Evolutionary conservation across 2,113 vertebrate species (phyloP).

Genomic region (Dicentrarchus labrax): DNA sequence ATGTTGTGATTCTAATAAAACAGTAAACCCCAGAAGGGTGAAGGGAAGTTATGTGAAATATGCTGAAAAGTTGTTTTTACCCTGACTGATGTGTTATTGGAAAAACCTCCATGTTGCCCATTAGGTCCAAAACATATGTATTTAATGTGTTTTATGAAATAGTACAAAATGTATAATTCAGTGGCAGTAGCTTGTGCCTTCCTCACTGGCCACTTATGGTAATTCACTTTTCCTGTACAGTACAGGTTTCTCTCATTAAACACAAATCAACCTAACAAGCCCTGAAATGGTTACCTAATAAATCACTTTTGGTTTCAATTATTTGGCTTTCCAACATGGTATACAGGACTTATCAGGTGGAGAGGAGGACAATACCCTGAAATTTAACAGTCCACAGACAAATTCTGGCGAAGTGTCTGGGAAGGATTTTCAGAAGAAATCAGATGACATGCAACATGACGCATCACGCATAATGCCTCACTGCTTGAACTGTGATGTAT

Average conservation of each 20-base stretch:
- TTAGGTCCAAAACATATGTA: conserved; percentile 21
- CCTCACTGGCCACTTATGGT: conserved; percentile 20
- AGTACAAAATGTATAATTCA: conserved; percentile 3
- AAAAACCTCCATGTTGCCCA: conserved; percentile 8
- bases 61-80: conserved; percentile 41
- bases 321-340: conserved; percentile 25
- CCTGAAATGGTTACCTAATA: conserved; percentile 13
- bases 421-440: conserved; percentile 42
- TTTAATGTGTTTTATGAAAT: not conserved
- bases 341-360: not conserved
- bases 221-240: conserved; percentile 11
- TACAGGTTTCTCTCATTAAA: conserved; percentile 26
- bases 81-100: conserved; percentile 25
- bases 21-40: conserved; percentile 10
- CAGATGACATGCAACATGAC: conserved; percentile 58
- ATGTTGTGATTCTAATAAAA: conserved; percentile 58
- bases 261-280: conserved; percentile 8
- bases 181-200: not conserved
- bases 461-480: conserved; percentile 45
- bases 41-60: conserved; percentile 42
- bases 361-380: conserved; percentile 9
- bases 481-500: conserved; percentile 56
- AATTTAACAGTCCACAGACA: conserved; percentile 1
- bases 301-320: conserved; percentile 5
- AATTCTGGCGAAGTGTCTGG: conserved; percentile 9